Percentiles rank a stretch among this genome's conserved stretches.
phyloP scores from a whole-genome alignment of 2,797 vertebrate genomes.

The Hylomyscus alleni region DNA sequence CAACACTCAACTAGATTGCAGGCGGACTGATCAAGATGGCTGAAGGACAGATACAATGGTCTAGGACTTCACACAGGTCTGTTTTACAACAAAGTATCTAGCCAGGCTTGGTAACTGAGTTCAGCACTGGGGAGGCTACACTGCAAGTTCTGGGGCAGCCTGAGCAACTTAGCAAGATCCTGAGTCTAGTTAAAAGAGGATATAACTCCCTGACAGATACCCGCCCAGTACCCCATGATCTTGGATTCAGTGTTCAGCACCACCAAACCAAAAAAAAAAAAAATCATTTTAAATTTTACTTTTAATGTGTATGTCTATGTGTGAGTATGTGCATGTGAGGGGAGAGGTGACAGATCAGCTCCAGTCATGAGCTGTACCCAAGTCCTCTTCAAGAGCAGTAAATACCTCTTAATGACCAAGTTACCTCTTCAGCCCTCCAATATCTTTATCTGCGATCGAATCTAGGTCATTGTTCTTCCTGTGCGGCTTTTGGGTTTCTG shows the following conservation, averaged over 20 bases:
- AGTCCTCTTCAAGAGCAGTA: neutral
- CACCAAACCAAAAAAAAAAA: neutral
- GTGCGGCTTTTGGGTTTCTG: neutral
- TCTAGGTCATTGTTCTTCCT: constrained; percentile 22
- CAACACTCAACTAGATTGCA: neutral
- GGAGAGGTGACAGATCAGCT: neutral
- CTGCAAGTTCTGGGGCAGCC: neutral
- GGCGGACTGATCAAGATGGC: neutral
- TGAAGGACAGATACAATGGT: neutral
- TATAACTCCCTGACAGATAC: neutral
- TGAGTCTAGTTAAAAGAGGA: neutral
- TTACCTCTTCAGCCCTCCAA: neutral
- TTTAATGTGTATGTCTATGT: neutral
- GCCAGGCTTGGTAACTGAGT: neutral
- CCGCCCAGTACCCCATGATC: neutral
- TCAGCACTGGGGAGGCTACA: neutral
- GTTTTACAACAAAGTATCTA: neutral
- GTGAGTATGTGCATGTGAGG: too few relatives aligned
- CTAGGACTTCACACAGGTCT: neutral
- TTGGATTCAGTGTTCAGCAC: neutral
- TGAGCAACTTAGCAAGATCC: too few relatives aligned
- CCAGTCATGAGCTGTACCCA: neutral
- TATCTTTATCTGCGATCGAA: neutral
- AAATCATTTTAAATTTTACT: neutral
- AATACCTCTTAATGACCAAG: neutral